A percentile compares a stretch with the other conserved stretches of the same genome.
phyloP scores from a whole-genome alignment of 2,797 vertebrate species.

The Sitta carolinensis region DNA sequence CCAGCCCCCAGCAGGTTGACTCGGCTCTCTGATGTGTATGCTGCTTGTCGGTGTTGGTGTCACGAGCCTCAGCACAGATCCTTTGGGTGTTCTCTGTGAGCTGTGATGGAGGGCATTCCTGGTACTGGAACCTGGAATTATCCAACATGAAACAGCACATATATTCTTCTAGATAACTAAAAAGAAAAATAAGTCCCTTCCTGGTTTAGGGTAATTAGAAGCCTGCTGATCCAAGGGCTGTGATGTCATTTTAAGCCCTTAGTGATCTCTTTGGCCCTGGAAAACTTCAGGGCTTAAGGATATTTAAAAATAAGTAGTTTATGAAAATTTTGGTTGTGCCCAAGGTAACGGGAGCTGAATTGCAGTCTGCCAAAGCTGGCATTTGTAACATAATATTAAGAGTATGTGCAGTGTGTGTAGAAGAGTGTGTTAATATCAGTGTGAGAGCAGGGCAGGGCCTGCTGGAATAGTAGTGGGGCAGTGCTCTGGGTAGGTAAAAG shows the following conservation, averaged over 20 bases:
- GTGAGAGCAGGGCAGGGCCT: neutral
- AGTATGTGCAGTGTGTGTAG: neutral
- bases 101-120: neutral
- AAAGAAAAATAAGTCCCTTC: neutral
- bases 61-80: fast-evolving
- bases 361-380: neutral
- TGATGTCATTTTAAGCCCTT: neutral
- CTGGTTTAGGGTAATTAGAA: neutral
- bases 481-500: neutral
- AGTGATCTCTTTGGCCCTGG: neutral
- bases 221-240: neutral
- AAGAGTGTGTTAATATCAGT: fast-evolving
- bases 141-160: neutral
- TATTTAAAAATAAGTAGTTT: neutral
- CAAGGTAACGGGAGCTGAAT: neutral
- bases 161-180: neutral
- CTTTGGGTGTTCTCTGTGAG: neutral
- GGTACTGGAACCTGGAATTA: neutral
- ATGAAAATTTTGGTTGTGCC: neutral
- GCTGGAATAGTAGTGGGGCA: neutral
- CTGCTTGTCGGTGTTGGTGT: fast-evolving
- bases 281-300: neutral
- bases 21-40: fast-evolving
- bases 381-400: neutral
- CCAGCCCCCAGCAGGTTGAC: too few relatives aligned